Conservation (phyloP, 2,113 vertebrate genomes). For the Piprites chloris region DNA sequence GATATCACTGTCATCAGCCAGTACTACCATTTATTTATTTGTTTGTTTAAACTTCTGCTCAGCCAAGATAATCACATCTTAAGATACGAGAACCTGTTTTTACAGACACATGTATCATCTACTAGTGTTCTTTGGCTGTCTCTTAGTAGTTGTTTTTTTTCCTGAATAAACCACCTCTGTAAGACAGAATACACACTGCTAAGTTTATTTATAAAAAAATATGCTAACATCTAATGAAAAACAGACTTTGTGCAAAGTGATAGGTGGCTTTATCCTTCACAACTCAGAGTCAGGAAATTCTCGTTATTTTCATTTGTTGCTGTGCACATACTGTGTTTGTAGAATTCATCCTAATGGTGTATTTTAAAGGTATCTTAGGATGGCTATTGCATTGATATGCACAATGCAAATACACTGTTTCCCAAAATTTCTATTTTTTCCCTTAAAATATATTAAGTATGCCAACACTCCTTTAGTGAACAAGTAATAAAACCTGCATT, state of each 20-base stretch:
- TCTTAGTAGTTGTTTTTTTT: neutral
- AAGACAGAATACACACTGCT: neutral
- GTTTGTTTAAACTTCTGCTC: constrained; percentile 16
- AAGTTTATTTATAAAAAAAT: neutral
- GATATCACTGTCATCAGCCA: constrained; percentile 1
- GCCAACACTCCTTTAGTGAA: constrained; percentile 12
- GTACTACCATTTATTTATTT: constrained; percentile 11
- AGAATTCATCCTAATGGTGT: neutral
- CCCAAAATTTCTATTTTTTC: constrained; percentile 29
- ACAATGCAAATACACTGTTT: neutral
- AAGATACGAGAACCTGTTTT: constrained; percentile 23
- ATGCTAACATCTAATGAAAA: neutral
- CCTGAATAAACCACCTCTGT: neutral
- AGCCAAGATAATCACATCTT: constrained; percentile 42
- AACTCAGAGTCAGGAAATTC: neutral
- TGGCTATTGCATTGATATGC: neutral
- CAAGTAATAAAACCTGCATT: constrained; percentile 60
- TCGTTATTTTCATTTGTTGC: neutral
- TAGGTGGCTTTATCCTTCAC: neutral
- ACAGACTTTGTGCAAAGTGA: neutral
- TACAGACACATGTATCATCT: constrained; percentile 17
- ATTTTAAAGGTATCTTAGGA: neutral
- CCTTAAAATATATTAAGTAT: constrained; percentile 44
- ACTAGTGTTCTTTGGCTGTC: neutral
- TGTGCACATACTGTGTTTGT: neutral